Evolutionary conservation across 1,140 invertebrate genomes (phyloP).

Genomic region (Drosophila jambulina): DNA sequence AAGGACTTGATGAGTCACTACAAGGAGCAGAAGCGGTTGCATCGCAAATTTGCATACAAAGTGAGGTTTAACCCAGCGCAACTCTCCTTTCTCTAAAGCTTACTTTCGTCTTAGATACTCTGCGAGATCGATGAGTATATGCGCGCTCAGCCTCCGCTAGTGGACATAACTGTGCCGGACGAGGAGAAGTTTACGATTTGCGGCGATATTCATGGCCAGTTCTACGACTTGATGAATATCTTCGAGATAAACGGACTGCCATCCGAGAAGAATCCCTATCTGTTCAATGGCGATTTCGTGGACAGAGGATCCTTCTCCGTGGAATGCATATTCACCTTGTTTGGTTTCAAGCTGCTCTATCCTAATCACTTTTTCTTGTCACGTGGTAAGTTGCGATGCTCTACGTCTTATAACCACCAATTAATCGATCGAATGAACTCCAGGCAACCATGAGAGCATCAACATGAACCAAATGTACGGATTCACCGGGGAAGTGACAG

Average conservation of each 20-base stretch:
- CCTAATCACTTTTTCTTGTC: conserved; percentile 99
- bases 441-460: conserved; percentile 98
- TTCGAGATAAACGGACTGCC: conserved; percentile 98
- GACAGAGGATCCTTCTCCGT: conserved; percentile 99
- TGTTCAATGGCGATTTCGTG: conserved; percentile 93
- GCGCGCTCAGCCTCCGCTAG: conserved; percentile 93
- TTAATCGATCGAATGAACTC: neutral
- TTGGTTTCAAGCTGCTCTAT: conserved; percentile 98
- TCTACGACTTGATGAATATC: conserved; percentile 99
- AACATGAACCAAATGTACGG: conserved; percentile 99
- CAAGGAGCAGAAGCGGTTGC: conserved; percentile 96
- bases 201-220: conserved; percentile 99
- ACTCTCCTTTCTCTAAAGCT: neutral
- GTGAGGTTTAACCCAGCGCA: conserved; percentile 85
- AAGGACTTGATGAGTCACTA: conserved; percentile 95
- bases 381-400: conserved; percentile 89
- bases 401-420: neutral
- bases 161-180: conserved; percentile 95
- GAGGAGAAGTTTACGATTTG: conserved; percentile 98
- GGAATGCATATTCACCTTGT: conserved; percentile 99
- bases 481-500: conserved; percentile 98
- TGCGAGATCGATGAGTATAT: conserved; percentile 95
- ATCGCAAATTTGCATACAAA: conserved; percentile 99
- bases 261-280: conserved; percentile 97
- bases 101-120: conserved; percentile 91